Percentiles rank a stretch among this genome's conserved stretches.
Conservation (phyloP, 1,140 invertebrate genomes). For the Steinernema khuongi region DNA sequence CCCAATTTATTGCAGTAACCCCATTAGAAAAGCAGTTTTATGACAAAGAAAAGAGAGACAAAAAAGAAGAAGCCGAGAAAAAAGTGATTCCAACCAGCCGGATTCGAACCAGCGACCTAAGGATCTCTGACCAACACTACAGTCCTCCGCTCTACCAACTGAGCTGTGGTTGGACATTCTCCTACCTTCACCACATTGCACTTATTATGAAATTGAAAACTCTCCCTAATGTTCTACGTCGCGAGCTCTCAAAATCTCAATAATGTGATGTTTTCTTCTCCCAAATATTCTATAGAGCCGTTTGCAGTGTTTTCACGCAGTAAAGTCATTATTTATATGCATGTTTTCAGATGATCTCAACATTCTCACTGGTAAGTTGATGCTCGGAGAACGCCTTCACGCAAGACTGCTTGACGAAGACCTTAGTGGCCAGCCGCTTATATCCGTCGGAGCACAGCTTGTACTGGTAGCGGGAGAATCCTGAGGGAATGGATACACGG, state of each 20-base stretch:
- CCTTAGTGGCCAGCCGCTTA: neutral
- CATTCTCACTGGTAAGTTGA: neutral
- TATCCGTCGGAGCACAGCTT: neutral
- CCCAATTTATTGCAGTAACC: too few relatives aligned
- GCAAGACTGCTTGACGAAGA: neutral
- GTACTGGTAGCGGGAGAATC: slow-evolving; percentile 11
- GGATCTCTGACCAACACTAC: slow-evolving; percentile 30
- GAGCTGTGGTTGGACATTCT: slow-evolving; percentile 21
- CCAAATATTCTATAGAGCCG: too few relatives aligned
- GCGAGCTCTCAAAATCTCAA: too few relatives aligned
- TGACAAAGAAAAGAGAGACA: too few relatives aligned
- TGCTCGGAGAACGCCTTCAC: neutral
- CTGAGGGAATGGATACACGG: neutral
- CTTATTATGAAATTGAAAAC: too few relatives aligned
- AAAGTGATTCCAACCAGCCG: slow-evolving; percentile 30
- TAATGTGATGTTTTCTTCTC: too few relatives aligned
- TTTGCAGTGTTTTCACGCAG: too few relatives aligned
- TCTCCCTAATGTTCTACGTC: too few relatives aligned
- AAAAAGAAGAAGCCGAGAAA: too few relatives aligned
- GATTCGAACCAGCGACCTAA: slow-evolving; percentile 52
- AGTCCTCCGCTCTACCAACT: slow-evolving; percentile 27
- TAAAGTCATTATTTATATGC: too few relatives aligned
- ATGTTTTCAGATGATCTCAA: neutral
- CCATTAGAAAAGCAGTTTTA: too few relatives aligned
- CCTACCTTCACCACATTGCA: too few relatives aligned